Conservation (phyloP, 2,797 vertebrate species). For the Lagocephalus sceleratus region DNA sequence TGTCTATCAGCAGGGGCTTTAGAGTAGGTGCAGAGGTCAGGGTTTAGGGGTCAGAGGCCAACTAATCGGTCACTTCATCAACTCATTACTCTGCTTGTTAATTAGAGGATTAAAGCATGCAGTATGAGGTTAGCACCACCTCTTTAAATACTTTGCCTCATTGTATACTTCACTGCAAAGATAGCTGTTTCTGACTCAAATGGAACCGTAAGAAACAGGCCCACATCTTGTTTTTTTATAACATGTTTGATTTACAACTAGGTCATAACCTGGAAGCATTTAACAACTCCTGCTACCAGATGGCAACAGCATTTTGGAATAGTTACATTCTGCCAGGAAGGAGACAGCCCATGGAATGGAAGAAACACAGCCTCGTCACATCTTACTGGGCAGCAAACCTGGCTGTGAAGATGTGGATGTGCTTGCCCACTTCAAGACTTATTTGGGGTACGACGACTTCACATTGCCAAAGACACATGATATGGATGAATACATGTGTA, state of each 20-base stretch:
- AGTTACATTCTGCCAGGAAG: constrained; percentile 23
- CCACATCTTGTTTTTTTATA: constrained; percentile 4
- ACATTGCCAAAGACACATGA: constrained; percentile 16
- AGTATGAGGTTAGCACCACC: constrained; percentile 42
- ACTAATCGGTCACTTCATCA: constrained; percentile 75
- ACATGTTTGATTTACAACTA: constrained; percentile 16
- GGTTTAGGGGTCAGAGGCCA: constrained; percentile 65
- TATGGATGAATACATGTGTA: constrained; percentile 16
- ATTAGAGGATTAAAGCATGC: constrained; percentile 74
- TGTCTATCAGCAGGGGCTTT: constrained; percentile 65
- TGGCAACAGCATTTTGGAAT: constrained; percentile 38
- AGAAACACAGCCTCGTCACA: constrained; percentile 22
- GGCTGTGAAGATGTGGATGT: constrained; percentile 27
- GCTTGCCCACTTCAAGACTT: constrained; percentile 17
- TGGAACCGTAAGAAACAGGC: neutral
- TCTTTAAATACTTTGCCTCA: constrained; percentile 20
- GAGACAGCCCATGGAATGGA: constrained; percentile 22
- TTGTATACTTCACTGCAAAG: constrained; percentile 12
- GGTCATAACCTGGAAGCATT: constrained; percentile 26
- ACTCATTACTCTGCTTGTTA: constrained; percentile 75
- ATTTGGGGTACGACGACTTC: constrained; percentile 29
- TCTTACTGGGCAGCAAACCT: constrained; percentile 24
- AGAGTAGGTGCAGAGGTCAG: constrained; percentile 66
- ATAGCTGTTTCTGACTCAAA: constrained; percentile 3
- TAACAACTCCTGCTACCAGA: constrained; percentile 44